Base-by-base conservation (phyloP, 2,888 invertebrate species). In the Dromius quadrimaculatus region DNA sequence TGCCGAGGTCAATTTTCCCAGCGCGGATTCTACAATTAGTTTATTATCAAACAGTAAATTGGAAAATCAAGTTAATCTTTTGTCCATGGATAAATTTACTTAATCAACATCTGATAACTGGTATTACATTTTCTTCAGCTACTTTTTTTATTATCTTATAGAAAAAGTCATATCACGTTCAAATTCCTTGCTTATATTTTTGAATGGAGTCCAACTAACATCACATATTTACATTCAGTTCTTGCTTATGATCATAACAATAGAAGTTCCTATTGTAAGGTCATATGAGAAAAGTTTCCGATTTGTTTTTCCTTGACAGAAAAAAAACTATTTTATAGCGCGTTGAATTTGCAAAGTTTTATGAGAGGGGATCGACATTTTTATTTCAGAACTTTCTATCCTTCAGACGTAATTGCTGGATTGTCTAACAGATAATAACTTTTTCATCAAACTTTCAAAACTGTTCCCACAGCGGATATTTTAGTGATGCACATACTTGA, bases 271-370 rank as follows among this genome's bases (percentile, higher is more conserved):
- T 59, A 20, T 36, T 59, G 34, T 59, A 34, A 59, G 36, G 36
- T 36, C 38, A 59, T 59, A 59, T 59, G 59, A 59, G 59, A 59
- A 59, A 59, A 59, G 59, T 59, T 59, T 59, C 36, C 11, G 22
- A 4, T 54, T 54, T 50, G 23, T 54, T 28, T n/a, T 28, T 28
- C 2, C 9, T 13, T 13, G 50, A 8, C 6, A 54, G 15, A 23
- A 13, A 17, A 50, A 50, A 28, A 13, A 15, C 28, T 23, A 28
- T 54, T 54, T 54, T 54, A 54, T 54, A 28, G 50, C 28, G 28
- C 50, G n/a, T 54, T 54, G 32, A 54, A 54, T 54, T 54, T 54
- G 8, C 11, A 15, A 50, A 54, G 28, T 54, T 54, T 54, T 54
- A 54, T 54, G 13, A 28, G 6, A 28, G 50, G 23, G 28, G 32